These are phyloP conservation scores for Psylliodes chrysocephalus DNA, from an alignment of 2,888 invertebrate species.

Conservation along the genomic window DNA sequence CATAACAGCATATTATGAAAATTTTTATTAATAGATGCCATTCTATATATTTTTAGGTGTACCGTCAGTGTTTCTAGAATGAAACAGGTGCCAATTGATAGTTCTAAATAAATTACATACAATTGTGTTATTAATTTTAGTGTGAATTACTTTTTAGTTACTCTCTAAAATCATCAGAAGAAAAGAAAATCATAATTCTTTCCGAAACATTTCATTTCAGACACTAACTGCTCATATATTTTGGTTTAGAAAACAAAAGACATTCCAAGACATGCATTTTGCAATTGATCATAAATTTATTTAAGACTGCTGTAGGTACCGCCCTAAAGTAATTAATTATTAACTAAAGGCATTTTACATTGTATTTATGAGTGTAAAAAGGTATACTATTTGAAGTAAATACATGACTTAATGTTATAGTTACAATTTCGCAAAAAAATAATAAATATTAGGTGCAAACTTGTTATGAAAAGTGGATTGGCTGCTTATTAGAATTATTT, in stretches of 20 bases:
- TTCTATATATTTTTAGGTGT: too few species aligned
- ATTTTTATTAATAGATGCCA: too few species aligned
- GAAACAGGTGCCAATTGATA: constrained; percentile 18
- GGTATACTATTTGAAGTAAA: too few species aligned
- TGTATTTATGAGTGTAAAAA: not conserved
- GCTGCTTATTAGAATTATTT: too few species aligned
- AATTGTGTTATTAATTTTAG: constrained; percentile 10
- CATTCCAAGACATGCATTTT: constrained; percentile 10
- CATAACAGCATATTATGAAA: too few species aligned
- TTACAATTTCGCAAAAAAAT: too few species aligned
- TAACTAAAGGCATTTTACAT: too few species aligned
- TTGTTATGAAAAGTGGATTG: too few species aligned
- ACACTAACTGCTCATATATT: constrained; percentile 25
- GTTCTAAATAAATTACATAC: not conserved
- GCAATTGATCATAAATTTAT: constrained; percentile 21
- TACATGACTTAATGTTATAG: too few species aligned
- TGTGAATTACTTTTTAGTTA: constrained; percentile 6
- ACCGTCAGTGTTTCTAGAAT: too few species aligned
- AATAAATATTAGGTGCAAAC: too few species aligned
- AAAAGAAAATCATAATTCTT: constrained; percentile 13
- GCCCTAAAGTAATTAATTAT: constrained; percentile 7
- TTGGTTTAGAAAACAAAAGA: constrained; percentile 14
- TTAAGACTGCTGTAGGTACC: constrained; percentile 7
- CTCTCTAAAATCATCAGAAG: constrained; percentile 18
- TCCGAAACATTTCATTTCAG: constrained; percentile 23